A percentile compares a stretch with the other conserved stretches of the same genome.
phyloP scores from a whole-genome alignment of 2,888 invertebrate genomes.

The Tetragonisca angustula region DNA sequence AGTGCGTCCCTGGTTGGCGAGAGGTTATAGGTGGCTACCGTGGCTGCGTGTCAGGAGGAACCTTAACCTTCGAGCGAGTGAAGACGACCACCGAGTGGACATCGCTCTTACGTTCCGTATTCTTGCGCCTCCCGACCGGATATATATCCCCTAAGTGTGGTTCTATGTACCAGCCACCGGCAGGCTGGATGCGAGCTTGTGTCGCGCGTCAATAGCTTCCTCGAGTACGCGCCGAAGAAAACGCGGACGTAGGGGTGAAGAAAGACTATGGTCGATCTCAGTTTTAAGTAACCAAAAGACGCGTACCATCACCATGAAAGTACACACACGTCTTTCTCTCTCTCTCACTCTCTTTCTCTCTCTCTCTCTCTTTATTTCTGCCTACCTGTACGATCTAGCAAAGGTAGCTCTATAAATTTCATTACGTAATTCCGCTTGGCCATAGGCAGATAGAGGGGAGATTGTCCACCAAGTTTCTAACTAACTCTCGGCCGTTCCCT shows the following conservation, averaged over 20 bases:
- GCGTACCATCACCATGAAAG: conserved; percentile 21
- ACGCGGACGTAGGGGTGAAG: conserved; percentile 40
- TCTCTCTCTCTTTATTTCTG: background rate
- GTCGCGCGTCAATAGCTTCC: conserved; percentile 78
- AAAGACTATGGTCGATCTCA: conserved; percentile 51
- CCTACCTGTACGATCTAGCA: background rate
- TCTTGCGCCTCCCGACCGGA: conserved; percentile 60
- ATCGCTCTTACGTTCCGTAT: conserved; percentile 65
- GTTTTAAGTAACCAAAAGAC: conserved; percentile 57
- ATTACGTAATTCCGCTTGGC: conserved; percentile 46
- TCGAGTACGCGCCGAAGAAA: conserved; percentile 62
- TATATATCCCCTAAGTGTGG: conserved; percentile 80
- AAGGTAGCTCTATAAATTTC: conserved; percentile 52
- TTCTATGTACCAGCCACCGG: conserved; percentile 78
- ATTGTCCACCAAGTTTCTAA: conserved; percentile 37
- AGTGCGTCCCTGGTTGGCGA: conserved; percentile 66
- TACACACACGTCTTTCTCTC: background rate
- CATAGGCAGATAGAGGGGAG: conserved; percentile 6
- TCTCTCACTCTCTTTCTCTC: background rate
- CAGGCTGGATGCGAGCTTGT: conserved; percentile 74
- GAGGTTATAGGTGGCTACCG: conserved; percentile 76
- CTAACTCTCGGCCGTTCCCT: conserved; percentile 34
- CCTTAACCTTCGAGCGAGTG: conserved; percentile 56
- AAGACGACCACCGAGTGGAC: conserved; percentile 62
- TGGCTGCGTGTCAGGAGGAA: conserved; percentile 64